Base-by-base conservation (phyloP, 2,113 vertebrate species). In the Hyla sarda region DNA sequence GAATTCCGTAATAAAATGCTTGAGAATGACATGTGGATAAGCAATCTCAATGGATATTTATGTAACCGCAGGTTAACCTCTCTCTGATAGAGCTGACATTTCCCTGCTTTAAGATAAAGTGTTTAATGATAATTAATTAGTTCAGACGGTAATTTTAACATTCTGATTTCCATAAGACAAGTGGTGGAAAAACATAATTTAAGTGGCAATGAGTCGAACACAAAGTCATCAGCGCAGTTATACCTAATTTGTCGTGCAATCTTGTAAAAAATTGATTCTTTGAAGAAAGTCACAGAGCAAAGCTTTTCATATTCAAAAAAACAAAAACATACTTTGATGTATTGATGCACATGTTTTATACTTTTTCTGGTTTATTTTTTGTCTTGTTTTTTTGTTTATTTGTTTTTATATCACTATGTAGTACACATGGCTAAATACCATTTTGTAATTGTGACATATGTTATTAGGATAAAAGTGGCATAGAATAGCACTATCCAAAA, bases 21-120 rank as follows among this genome's bases (percentile, higher is more conserved):
- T 65, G 30, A 65, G 25, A 65, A 32, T 67, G 62, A 28, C 62
- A 13, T 67, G 28, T 32, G 28, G 28, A 67, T 67, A 67, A 67
- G 62, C 28, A 67, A 67, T 30, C 28, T 67, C 28, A 1, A 65
- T 67, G 62, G 62, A 67, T 67, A 67, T 67, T 67, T 67, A 67
- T 12, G 62, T 30, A 67, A 30, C 62, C 62, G 32, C 62, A 67
- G 62, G 28, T 67, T 67, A 67, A 67, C 62, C 28, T 67, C 62
- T 30, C 13, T 67, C 28, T 32, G 13, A 32, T 32, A 67, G 62
- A 32, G 12, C 62, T 30, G 62, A 3, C 25, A 67, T 32, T 2
- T 67, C 14, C 14, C 3, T 16, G 28, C 13, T 67, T 67, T 2
- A 28, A 62, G 25, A 28, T 14, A 28, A 67, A 67, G 62, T 67